Base-by-base conservation (phyloP, 2,888 invertebrate species). In the Heliconius cydno region DNA sequence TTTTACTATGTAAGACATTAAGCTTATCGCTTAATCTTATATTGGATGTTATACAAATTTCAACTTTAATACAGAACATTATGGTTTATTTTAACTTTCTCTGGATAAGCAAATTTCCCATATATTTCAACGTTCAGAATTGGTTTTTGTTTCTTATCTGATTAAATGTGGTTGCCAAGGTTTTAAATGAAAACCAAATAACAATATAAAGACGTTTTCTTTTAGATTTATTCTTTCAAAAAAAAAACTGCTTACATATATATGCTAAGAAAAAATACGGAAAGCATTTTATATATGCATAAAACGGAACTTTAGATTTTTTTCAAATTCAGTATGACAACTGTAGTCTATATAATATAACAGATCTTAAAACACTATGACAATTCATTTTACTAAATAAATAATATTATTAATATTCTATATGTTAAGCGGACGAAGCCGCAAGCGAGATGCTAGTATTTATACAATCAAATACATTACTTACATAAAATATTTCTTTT, bases 131-230 rank as follows among this genome's bases (percentile, higher is more conserved):
- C 25, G 28, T 66, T 46, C 25, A 65, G 65, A 75, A 41, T 75
- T 19, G 75, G 38, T 66, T 75, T 75, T 75, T 22, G 22, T 75
- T 38, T 25, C 74, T 78, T 78, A 78, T 78, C 73, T 60, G 78
- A 78, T 78, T 60, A 78, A 78, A 78, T 60, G 74, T 68, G 73
- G 73, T 41, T 73, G 66, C 73, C 73, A 67, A 73, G 66, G 72
- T 34, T 78, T 67, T 57, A 34, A 60, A 60, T 73, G 57, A 73
- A 73, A 73, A 65, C 41, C 22, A 65, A 70, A 41, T 70, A 70
- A 38, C 38, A 41, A 41, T 70, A 70, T 70, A 70, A 41, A 41
- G 25, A 70, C 41, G 41, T 25, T 70, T 70, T 70, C 13, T 15
- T 41, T 70, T 25, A 25, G 41, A 70, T 70, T 70, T 22, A n/a